Evolutionary conservation across 2,797 vertebrate genomes (phyloP), one percentile per base, ranked within the genome.

Genomic region (Crocidura indochinensis): DNA sequence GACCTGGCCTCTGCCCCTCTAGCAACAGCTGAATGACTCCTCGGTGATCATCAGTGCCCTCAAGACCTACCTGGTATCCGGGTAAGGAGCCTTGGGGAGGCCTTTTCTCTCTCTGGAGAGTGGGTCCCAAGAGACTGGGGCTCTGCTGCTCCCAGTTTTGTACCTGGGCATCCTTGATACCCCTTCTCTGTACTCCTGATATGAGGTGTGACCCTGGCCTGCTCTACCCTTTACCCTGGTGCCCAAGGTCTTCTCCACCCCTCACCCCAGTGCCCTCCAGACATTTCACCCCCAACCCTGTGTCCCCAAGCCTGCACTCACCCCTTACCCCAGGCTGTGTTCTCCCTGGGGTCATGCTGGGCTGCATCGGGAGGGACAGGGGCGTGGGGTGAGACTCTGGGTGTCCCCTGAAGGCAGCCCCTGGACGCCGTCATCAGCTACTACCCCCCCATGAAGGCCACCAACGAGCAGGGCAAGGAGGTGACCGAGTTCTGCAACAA

Each of bases 21-120:
- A 2, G 82, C 98, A 99, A 99, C 99, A 99, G 97, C 95, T 99
- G 86, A 99, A 99, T 0, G 99, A 99, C 96, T 99, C 99, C 0
- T 99, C 99, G 0, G 99, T 99, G 95, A 99, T 99, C 97, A 99
- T 99, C 95, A 99, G 99, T 73, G 98, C 98, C 77, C 97, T 99
- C 96, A 99, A 98, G 98, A 99, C 98, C 1, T 97, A 98, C 95
- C 97, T 99, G 69, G 89, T 99, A 91, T 98, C 97, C 82, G 98
- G 98, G 99, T 99, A 97, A 98, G 98, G 83, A 73, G 83, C 46
- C 0, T 46, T 31, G 9, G 3, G 62, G 10, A 20, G 17, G 60
- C 60, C 60, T 62, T 11, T 24, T 19, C 60, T 20, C 24, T 6
- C 51, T 9, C 19, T 64, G 5, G 20, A 3, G 46, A 56, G 62